These are phyloP conservation scores for Drosophila pullipes DNA, from an alignment of 2,888 invertebrate species.

Conservation along the genomic window DNA sequence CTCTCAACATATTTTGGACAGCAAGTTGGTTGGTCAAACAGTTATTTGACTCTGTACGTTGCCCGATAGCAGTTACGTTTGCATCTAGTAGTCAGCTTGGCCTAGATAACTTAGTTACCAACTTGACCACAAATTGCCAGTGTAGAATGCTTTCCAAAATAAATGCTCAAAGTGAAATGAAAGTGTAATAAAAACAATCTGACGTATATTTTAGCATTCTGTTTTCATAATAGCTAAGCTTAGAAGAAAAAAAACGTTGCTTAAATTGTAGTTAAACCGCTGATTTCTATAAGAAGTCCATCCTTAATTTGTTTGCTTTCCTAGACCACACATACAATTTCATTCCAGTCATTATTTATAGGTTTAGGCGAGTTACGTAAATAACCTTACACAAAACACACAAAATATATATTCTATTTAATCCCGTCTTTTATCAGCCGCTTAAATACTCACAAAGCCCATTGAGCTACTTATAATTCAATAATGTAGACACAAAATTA, in stretches of 20 bases:
- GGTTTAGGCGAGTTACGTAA: not conserved
- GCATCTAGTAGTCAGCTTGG: slow-evolving; percentile 30
- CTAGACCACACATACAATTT: too few species aligned
- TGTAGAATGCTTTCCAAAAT: slow-evolving; percentile 1
- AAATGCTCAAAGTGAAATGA: not conserved
- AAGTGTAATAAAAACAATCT: slow-evolving; percentile 1
- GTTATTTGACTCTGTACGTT: slow-evolving; percentile 19
- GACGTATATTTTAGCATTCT: slow-evolving; percentile 13
- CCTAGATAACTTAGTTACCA: slow-evolving; percentile 10
- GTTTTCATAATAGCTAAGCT: slow-evolving; percentile 6
- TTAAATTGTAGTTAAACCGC: not conserved
- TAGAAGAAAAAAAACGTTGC: not conserved
- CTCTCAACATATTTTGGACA: slow-evolving; percentile 26
- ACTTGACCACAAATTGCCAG: slow-evolving; percentile 52
- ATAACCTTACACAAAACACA: not conserved
- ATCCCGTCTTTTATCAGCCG: slow-evolving; percentile 22
- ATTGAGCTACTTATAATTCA: slow-evolving; percentile 36
- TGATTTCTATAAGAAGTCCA: not conserved
- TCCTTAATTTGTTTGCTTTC: not conserved
- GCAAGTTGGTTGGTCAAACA: slow-evolving; percentile 1
- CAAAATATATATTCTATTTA: slow-evolving; percentile 5
- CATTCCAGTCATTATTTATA: slow-evolving; percentile 1
- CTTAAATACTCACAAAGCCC: slow-evolving; percentile 20
- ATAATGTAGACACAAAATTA: slow-evolving; percentile 9
- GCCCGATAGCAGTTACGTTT: slow-evolving; percentile 16